A percentile compares a stretch with the other conserved stretches of the same genome.
Conservation (phyloP, 1,140 invertebrate species). For the Saccostrea cuccullata region DNA sequence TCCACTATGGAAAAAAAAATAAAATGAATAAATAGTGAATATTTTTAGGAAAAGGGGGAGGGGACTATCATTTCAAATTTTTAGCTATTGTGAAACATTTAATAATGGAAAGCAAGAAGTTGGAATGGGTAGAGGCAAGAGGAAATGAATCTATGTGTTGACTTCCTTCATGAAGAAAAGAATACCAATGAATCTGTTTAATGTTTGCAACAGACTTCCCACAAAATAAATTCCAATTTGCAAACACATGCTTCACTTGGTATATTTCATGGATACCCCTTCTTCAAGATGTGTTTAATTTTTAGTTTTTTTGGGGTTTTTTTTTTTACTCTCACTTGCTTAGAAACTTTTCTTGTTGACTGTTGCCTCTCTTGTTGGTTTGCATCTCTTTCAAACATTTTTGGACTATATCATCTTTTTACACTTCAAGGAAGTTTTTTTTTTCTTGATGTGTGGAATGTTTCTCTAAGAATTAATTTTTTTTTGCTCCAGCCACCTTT, state of each 20-base stretch:
- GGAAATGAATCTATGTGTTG: not conserved
- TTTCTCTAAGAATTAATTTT: not conserved
- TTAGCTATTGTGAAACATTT: too few species aligned
- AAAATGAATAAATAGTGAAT: too few species aligned
- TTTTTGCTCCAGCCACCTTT: not conserved
- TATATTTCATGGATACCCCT: not conserved
- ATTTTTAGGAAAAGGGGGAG: too few species aligned
- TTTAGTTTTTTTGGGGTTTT: not conserved
- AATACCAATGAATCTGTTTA: not conserved
- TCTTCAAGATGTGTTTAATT: slow-evolving; percentile 6
- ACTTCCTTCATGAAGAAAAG: slow-evolving; percentile 5
- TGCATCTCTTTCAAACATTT: not conserved
- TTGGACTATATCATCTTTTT: not conserved
- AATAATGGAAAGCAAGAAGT: not conserved
- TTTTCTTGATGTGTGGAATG: not conserved
- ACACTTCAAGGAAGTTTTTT: not conserved
- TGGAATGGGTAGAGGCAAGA: not conserved
- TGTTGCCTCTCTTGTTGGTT: not conserved
- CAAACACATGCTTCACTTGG: not conserved
- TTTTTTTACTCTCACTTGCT: not conserved
- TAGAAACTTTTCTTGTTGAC: not conserved
- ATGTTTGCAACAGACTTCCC: slow-evolving; percentile 1
- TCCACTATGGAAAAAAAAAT: not conserved
- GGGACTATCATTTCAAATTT: too few species aligned
- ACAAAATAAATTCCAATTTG: slow-evolving; percentile 26